These are phyloP conservation scores for Ephialtes manifestator DNA, from an alignment of 2,888 invertebrate species.

Conservation along the genomic window DNA sequence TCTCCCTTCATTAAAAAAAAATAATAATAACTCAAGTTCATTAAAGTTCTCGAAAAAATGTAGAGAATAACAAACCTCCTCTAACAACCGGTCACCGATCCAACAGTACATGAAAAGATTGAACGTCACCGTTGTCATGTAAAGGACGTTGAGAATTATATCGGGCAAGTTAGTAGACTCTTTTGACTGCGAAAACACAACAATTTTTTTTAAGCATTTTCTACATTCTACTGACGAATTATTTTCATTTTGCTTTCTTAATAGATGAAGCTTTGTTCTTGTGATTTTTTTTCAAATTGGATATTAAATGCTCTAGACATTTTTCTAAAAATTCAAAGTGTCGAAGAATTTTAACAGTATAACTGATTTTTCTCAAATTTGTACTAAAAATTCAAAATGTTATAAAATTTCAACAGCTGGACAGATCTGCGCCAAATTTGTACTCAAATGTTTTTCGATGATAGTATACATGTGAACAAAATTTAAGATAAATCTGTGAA, in stretches of 20 bases:
- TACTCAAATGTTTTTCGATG: no score
- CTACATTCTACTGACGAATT: neutral
- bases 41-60: neutral
- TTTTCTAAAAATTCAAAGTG: no score
- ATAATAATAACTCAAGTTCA: neutral
- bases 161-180: conserved; percentile 60
- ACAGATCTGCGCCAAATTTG: no score
- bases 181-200: conserved; percentile 31
- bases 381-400: no score
- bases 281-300: neutral
- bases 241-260: neutral
- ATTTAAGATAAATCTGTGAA: no score
- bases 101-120: conserved; percentile 71
- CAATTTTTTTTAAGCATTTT: neutral
- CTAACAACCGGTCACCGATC: conserved; percentile 66
- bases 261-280: neutral
- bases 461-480: no score
- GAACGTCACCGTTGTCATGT: conserved; percentile 59
- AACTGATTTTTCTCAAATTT: no score
- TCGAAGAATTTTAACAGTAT: no score
- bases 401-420: no score
- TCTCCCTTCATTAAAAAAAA: conserved; percentile 57
- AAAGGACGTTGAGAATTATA: conserved; percentile 55
- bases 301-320: no score
- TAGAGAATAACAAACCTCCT: conserved; percentile 53